Conservation (phyloP, 2,113 vertebrate species). For the Anhinga rufa region DNA sequence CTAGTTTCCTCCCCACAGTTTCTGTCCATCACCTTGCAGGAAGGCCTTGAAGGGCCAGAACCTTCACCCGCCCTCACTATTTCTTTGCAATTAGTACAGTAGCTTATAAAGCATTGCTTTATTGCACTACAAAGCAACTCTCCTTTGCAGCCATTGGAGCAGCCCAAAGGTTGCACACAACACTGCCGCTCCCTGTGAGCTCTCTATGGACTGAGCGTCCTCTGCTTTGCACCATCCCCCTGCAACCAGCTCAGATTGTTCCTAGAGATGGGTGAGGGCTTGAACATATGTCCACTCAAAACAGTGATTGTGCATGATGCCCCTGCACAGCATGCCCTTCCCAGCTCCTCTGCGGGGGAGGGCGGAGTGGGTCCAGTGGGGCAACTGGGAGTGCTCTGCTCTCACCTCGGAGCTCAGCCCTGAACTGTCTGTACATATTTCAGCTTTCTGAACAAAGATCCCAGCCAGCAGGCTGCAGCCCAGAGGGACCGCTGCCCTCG, state of each 20-base stretch:
- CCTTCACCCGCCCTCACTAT: background rate
- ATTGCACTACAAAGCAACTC: background rate
- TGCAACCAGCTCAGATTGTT: background rate
- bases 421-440: background rate
- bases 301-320: fast-evolving
- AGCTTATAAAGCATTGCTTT: background rate
- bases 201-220: background rate
- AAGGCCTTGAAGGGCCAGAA: background rate
- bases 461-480: background rate
- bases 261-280: background rate
- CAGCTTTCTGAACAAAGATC: background rate
- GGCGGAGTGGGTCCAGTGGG: fast-evolving
- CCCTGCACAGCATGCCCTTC: background rate
- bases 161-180: background rate
- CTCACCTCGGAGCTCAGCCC: background rate
- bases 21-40: background rate
- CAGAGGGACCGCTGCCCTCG: background rate
- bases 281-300: background rate
- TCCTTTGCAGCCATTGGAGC: fast-evolving
- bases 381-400: background rate
- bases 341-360: background rate
- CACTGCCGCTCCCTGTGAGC: background rate
- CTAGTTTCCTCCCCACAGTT: background rate
- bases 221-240: background rate
- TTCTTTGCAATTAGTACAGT: background rate